phyloP scores from a whole-genome alignment of 2,113 vertebrate species.

The Cisticola juncidis region DNA sequence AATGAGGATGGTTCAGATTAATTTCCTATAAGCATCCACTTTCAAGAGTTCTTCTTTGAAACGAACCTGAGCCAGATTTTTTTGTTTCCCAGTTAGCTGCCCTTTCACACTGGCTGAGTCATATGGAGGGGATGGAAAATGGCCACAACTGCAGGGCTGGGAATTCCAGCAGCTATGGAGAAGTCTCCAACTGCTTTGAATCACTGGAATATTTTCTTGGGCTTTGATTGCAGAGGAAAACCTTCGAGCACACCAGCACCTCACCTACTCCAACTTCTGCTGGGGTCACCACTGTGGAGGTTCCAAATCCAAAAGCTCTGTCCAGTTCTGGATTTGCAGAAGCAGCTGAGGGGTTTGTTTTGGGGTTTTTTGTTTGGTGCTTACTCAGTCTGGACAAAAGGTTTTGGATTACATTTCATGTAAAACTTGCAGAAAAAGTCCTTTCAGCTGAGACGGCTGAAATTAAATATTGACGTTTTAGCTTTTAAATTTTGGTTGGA shows the following conservation, averaged over 20 bases:
- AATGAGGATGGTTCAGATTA: conserved; percentile 59
- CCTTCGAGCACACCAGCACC: neutral
- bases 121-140: neutral
- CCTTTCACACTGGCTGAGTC: conserved; percentile 3
- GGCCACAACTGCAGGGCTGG: neutral
- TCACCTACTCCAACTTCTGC: neutral
- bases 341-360: neutral
- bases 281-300: neutral
- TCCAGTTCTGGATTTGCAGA: neutral
- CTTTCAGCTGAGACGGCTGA: conserved; percentile 26
- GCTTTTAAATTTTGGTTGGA: conserved; percentile 56
- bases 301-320: neutral
- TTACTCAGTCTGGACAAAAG: neutral
- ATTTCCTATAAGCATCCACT: conserved; percentile 8
- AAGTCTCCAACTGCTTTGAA: neutral
- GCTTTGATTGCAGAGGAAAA: neutral
- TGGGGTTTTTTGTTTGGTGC: neutral
- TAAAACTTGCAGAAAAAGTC: conserved; percentile 24
- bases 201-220: neutral
- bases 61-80: neutral
- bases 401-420: conserved; percentile 15
- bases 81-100: neutral
- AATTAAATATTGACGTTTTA: conserved; percentile 54
- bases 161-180: neutral
- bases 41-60: neutral